Conservation (phyloP, 2,113 vertebrate genomes). For the Tonatia bakeri region DNA sequence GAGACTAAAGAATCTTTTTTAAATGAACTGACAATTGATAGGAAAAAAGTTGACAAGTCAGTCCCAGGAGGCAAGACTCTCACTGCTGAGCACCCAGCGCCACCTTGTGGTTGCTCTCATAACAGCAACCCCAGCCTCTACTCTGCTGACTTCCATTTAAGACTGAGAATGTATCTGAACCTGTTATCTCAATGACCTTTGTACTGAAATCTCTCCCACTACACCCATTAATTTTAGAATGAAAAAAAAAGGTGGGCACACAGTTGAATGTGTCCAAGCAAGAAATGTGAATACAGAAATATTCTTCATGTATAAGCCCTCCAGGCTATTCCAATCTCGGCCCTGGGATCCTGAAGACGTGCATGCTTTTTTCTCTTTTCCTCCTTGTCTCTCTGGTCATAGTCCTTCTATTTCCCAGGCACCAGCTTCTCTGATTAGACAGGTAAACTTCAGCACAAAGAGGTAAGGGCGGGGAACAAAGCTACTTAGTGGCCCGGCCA, state of each 20-base stretch:
- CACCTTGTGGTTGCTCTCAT: background rate
- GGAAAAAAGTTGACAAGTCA: background rate
- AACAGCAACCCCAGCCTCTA: background rate
- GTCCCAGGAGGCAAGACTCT: background rate
- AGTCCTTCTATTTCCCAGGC: background rate
- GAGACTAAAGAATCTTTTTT: background rate
- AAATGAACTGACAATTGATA: background rate
- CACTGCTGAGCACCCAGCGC: background rate
- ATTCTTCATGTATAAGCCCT: background rate
- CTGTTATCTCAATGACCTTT: background rate
- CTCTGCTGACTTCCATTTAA: rapidly evolving
- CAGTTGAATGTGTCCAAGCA: background rate
- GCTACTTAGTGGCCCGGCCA: background rate
- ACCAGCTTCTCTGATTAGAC: background rate
- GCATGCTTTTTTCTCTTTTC: background rate
- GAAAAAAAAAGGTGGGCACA: background rate
- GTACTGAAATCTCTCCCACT: background rate
- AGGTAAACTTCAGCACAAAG: background rate
- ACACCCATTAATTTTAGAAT: background rate
- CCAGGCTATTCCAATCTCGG: background rate
- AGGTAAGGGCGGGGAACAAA: background rate
- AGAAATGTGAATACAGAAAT: background rate
- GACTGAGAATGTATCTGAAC: background rate
- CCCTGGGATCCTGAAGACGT: too few relatives aligned
- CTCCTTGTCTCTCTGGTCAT: background rate